Percentiles rank a stretch among this genome's conserved stretches.
Evolutionary conservation across 2,888 invertebrate species (phyloP).

Genomic region (Rambutsinella grinnellia): DNA sequence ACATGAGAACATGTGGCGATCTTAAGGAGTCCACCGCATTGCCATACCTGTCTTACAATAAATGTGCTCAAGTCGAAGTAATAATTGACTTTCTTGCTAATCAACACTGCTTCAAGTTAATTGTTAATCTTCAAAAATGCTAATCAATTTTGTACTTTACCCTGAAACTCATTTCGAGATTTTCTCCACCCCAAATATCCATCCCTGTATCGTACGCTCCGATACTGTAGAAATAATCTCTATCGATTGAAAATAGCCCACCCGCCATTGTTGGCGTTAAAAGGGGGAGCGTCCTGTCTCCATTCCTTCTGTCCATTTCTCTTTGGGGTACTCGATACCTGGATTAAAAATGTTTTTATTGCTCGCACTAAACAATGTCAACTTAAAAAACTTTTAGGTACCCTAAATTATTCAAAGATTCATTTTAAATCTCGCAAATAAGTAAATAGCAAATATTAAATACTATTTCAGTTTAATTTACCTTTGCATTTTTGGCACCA

Average conservation of each 20-base stretch:
- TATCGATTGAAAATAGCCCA: slow-evolving; percentile 81
- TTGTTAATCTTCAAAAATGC: too few relatives aligned
- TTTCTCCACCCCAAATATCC: slow-evolving; percentile 92
- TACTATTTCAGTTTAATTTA: slow-evolving; percentile 50
- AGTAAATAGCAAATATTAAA: slow-evolving; percentile 11
- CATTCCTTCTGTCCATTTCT: slow-evolving; percentile 93
- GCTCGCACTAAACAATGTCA: background rate
- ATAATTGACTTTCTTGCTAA: background rate
- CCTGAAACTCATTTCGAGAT: slow-evolving; percentile 73
- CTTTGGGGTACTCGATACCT: slow-evolving; percentile 98
- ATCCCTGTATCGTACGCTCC: slow-evolving; percentile 99
- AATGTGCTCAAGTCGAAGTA: too few relatives aligned
- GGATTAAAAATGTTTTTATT: too few relatives aligned
- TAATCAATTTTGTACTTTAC: slow-evolving; percentile 65
- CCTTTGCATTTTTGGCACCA: slow-evolving; percentile 85
- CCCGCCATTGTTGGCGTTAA: slow-evolving; percentile 99
- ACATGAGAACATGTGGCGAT: slow-evolving; percentile 71
- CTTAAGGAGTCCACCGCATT: slow-evolving; percentile 72
- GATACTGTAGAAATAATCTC: slow-evolving; percentile 96
- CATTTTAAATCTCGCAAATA: too few relatives aligned
- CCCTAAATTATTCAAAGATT: too few relatives aligned
- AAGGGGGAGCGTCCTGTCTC: slow-evolving; percentile 92
- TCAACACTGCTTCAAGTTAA: background rate
- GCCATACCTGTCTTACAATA: slow-evolving; percentile 70
- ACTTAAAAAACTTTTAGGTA: too few relatives aligned